phyloP scores from a whole-genome alignment of 2,797 vertebrate genomes.

The Gastrophryne carolinensis region DNA sequence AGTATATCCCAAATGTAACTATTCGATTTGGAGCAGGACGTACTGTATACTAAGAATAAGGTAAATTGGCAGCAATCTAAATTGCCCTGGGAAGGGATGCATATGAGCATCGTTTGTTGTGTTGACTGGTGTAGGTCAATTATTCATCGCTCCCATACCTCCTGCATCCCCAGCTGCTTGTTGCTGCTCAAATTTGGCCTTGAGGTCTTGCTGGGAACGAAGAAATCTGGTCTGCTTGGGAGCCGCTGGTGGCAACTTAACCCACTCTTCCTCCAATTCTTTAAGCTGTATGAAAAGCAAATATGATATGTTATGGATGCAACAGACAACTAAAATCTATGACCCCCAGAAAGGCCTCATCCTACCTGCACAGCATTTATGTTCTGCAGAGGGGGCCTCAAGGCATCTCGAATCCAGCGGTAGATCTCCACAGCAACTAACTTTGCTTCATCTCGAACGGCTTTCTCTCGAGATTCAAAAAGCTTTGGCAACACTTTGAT shows the following conservation, averaged over 20 bases:
- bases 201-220: conserved; percentile 93
- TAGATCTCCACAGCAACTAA: conserved; percentile 91
- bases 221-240: conserved; percentile 90
- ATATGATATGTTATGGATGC: too few species aligned
- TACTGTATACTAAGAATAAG: too few species aligned
- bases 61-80: too few species aligned
- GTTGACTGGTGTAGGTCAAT: too few species aligned
- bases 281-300: conserved; percentile 75
- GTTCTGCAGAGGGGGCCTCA: conserved; percentile 86
- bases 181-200: conserved; percentile 92
- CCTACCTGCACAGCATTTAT: conserved; percentile 94
- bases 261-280: conserved; percentile 96
- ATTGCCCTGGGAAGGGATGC: too few species aligned
- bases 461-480: conserved; percentile 97
- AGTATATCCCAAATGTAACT: too few species aligned
- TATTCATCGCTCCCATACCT: neutral
- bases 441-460: conserved; percentile 94
- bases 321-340: too few species aligned
- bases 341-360: too few species aligned
- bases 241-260: conserved; percentile 80
- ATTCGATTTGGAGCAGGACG: too few species aligned
- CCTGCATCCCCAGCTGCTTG: conserved; percentile 81
- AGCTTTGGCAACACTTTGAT: conserved; percentile 94
- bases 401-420: conserved; percentile 92
- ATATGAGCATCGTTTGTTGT: too few species aligned